Base-by-base conservation (phyloP, 2,888 invertebrate species). In the Catocala nupta region DNA sequence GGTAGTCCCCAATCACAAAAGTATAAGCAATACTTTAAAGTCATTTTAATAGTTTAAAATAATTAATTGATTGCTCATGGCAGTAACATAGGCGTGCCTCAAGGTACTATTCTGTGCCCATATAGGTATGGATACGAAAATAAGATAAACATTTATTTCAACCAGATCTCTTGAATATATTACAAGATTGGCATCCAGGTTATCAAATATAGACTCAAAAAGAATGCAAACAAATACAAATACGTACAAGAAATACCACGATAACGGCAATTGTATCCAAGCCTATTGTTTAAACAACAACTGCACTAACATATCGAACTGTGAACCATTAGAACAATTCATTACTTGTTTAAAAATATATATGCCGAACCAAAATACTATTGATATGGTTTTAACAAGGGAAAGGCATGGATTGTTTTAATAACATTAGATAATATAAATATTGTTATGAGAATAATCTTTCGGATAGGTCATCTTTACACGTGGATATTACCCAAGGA, bases 281-380 rank as follows among this genome's bases (percentile, higher is more conserved):
- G 51, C 8, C 56, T 69, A 74, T 71, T 75, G 75, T 77, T 63
- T 45, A 55, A 13, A 61, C 63, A 75, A 62, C 49, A 73, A 59
- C 51, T 49, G 36, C 45, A 63, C 51, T 45, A 43, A 11, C 10
- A 63, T 59, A 53, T 62, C 34, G 63, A 64, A 61, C 65, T 78
- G 62, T 77, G 68, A 64, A 63, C 66, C 11, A 7, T 7, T 51
- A 6, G 63, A 70, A 76, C 70, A 78, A 78, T 68, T 55, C 55
- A 13, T 42, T 43, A 63, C 55, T 51, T 67, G 66, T 71, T 65
- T 50, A 42, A 51, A 59, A 44, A 44, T 16, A 66, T 61, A 68
- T 25, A 42, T 51, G 45, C 50, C 59, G 53, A 61, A 62, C 65
- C 53, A 57, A 66, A 67, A 65, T 69, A 61, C 66, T 54, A 63